Conservation (phyloP, 2,113 vertebrate species). For the Pedionomus torquatus region DNA sequence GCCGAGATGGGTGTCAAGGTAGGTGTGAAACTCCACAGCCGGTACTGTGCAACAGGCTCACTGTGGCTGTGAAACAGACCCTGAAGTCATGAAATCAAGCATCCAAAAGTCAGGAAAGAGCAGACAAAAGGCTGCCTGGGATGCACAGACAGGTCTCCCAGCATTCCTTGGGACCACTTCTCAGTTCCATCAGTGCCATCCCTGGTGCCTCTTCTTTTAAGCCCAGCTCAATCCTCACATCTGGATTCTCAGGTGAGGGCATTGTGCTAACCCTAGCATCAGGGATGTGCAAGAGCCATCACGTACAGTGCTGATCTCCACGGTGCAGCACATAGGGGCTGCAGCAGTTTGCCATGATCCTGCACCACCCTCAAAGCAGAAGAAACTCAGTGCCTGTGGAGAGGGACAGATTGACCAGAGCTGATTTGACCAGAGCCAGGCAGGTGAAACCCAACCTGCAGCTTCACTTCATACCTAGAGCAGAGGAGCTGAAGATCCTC, state of each 20-base stretch:
- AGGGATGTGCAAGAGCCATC: not conserved
- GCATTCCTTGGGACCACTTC: no score
- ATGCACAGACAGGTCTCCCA: fast-evolving
- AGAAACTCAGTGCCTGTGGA: not conserved
- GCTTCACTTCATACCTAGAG: not conserved
- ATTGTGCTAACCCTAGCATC: fast-evolving
- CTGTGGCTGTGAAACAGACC: not conserved
- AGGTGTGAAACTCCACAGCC: not conserved
- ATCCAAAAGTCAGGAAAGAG: not conserved
- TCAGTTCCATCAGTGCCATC: not conserved
- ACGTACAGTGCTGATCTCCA: fast-evolving
- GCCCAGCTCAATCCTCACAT: not conserved
- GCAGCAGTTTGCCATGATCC: no score
- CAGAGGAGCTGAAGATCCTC: not conserved
- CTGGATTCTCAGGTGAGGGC: not conserved
- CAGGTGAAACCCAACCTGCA: not conserved
- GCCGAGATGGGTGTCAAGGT: fast-evolving
- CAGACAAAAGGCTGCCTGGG: not conserved
- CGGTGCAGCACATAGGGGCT: fast-evolving
- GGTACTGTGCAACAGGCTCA: fast-evolving
- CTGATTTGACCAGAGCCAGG: not conserved
- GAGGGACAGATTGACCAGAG: not conserved
- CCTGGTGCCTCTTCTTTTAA: not conserved
- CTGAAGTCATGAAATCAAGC: not conserved
- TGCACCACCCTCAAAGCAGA: not conserved